Base-by-base conservation (phyloP, 1,140 invertebrate genomes). In the Argopecten irradians region DNA sequence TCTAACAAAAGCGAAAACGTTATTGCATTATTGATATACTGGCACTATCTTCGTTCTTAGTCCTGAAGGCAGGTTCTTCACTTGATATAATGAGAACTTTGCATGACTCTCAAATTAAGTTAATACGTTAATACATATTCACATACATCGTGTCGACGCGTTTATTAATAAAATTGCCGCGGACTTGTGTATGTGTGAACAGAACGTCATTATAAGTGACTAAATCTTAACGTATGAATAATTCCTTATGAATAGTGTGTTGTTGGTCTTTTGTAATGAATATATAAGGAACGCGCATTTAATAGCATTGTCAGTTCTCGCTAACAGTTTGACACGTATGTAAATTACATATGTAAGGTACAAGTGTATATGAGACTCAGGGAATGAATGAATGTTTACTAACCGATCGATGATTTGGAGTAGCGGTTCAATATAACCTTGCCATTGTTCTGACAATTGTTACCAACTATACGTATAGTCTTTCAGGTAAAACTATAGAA, bases 271-370 rank as follows among this genome's bases (percentile, higher is more conserved):
- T 39, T 39, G 36, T 39, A 11, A 46, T 46, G 28, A 39, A 71
- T 28, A 71, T 28, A 28, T 28, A 71, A 71, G 55, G 55, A 71
- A 71, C 14, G 28, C 55, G 1, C 16, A 71, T 71, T n/a, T 28
- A 71, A 71, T 71, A 71, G 5, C 22, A 71, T 71, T n/a, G 19
- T 71, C 55, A 71, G 22, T 16, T n/a, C n/a, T n/a, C 55, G 55
- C 55, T 71, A 71, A 71, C 55, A 71, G 55, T 71, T n/a, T 71
- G 55, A n/a, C 55, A 71, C 55, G n/a, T 71, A 28, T 71, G 55
- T 71, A 71, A 71, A 71, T 28, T 71, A n/a, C n/a, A 71, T 71
- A 71, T 71, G 55, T 71, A 71, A 71, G 22, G 55, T 71, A n/a
- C n/a, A 28, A 71, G 55, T 71, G 1, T 71, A 71, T 71, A 71